A percentile compares a stretch with the other conserved stretches of the same genome.
phyloP scores from a whole-genome alignment of 2,888 invertebrate species.

The Lamellibrachia satsuma region DNA sequence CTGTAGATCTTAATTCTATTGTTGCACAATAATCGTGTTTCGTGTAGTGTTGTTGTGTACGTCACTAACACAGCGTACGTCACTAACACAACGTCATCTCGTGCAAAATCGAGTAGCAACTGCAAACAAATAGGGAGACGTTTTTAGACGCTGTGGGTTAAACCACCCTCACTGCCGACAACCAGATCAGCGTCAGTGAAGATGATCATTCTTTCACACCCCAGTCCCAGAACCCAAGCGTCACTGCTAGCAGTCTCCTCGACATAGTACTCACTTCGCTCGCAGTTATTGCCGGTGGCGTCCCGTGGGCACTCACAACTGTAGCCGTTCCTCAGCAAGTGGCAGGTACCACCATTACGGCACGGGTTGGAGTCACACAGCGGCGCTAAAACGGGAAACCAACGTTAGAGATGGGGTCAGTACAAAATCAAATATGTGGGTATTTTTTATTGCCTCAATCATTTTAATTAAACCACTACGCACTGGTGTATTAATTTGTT shows the following conservation, averaged over 20 bases:
- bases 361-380: slow-evolving; percentile 55
- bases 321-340: slow-evolving; percentile 48
- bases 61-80: too few relatives aligned
- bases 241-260: too few relatives aligned
- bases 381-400: neutral
- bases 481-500: too few relatives aligned
- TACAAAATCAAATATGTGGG: neutral
- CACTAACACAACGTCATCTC: too few relatives aligned
- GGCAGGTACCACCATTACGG: slow-evolving; percentile 52
- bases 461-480: too few relatives aligned
- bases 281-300: slow-evolving; percentile 54
- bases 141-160: too few relatives aligned
- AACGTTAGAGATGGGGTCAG: neutral
- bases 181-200: neutral
- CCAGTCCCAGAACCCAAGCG: too few relatives aligned
- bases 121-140: neutral
- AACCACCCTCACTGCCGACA: neutral
- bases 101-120: neutral
- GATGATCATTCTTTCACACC: neutral
- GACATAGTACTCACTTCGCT: slow-evolving; percentile 45
- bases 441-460: too few relatives aligned
- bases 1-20: too few relatives aligned
- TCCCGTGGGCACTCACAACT: slow-evolving; percentile 54
- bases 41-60: too few relatives aligned
- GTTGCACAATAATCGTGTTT: too few relatives aligned